Conservation (phyloP, 2,113 vertebrate genomes). For the Prietella phreatophila region DNA sequence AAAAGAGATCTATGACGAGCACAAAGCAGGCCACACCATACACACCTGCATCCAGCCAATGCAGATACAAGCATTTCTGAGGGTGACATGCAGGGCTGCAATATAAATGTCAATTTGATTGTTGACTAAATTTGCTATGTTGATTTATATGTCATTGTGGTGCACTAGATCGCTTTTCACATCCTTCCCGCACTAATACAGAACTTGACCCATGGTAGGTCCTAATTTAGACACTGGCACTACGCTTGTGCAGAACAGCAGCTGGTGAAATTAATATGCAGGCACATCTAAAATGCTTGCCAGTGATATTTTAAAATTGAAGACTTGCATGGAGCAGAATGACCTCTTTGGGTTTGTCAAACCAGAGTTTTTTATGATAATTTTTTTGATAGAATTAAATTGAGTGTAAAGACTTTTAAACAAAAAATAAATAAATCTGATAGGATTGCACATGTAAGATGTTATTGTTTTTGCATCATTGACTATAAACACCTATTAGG, state of each 20-base stretch:
- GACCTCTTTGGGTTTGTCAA: neutral
- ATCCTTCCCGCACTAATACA: neutral
- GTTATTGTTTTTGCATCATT: neutral
- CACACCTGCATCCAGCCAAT: neutral
- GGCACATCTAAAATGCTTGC: neutral
- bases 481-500: neutral
- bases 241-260: neutral
- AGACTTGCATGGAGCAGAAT: neutral
- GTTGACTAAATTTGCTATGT: neutral
- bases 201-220: neutral
- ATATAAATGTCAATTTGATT: neutral
- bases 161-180: neutral
- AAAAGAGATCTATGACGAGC: neutral
- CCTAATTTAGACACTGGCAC: neutral
- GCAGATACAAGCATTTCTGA: neutral
- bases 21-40: neutral
- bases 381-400: neutral
- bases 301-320: neutral
- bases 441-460: neutral
- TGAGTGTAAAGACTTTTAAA: neutral
- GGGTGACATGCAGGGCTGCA: neutral
- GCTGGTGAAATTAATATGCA: neutral
- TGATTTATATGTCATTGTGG: neutral
- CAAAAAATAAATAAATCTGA: neutral
- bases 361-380: neutral